Evolutionary conservation across 2,797 vertebrate genomes (phyloP).

Genomic region (Esox masquinongy): DNA sequence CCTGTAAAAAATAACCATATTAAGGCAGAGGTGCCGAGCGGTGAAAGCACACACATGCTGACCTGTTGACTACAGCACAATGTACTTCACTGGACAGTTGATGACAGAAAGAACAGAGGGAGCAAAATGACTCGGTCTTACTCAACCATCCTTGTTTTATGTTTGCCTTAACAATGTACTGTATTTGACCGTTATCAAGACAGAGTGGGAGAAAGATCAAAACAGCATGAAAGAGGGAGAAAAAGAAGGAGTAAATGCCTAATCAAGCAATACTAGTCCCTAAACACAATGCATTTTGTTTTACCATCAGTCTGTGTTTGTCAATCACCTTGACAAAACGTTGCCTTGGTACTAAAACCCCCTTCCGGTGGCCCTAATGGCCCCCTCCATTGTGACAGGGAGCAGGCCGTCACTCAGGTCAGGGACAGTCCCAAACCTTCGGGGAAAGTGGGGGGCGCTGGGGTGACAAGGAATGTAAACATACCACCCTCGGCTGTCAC

Average conservation of each 20-base stretch:
- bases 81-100: not conserved
- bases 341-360: not conserved
- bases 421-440: slow-evolving; percentile 3
- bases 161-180: not conserved
- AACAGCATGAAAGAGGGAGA: not conserved
- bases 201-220: not conserved
- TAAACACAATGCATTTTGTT: not conserved
- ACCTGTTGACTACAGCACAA: not conserved
- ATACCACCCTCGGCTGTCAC: slow-evolving; percentile 12
- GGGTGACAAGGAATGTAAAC: not conserved
- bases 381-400: not conserved
- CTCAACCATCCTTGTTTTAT: not conserved
- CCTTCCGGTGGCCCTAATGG: not conserved
- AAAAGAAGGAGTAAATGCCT: not conserved
- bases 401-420: slow-evolving; percentile 1
- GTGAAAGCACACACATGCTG: not conserved
- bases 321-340: slow-evolving; percentile 21
- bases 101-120: not conserved
- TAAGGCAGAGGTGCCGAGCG: not conserved
- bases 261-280: not conserved
- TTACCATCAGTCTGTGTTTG: slow-evolving; percentile 3
- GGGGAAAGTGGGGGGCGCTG: not conserved
- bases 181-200: no score
- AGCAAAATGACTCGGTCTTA: not conserved
- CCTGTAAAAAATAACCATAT: not conserved